phyloP scores from a whole-genome alignment of 2,888 invertebrate genomes.

The Lithophane leautieri region DNA sequence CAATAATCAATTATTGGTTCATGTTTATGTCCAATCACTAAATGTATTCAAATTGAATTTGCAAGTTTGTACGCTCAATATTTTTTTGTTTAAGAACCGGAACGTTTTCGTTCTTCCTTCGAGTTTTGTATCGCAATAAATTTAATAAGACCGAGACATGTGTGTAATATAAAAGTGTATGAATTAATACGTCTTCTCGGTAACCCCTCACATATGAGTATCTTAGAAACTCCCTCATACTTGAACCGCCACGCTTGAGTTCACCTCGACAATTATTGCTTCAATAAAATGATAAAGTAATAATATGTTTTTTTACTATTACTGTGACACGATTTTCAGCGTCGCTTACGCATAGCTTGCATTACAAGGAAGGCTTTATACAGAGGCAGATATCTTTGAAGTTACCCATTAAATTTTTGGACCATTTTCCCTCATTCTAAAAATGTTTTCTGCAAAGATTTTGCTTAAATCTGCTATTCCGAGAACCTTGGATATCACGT shows the following conservation, averaged over 20 bases:
- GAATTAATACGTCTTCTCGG: constrained; percentile 30
- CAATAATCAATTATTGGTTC: constrained; percentile 20
- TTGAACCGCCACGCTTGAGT: constrained; percentile 44
- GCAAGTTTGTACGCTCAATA: neutral
- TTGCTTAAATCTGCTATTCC: neutral
- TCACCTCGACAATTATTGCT: constrained; percentile 48
- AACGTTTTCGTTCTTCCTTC: neutral
- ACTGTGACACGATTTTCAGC: neutral
- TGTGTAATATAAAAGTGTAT: constrained; percentile 29
- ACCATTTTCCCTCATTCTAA: neutral
- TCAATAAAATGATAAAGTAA: constrained; percentile 35
- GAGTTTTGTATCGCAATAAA: constrained; percentile 3
- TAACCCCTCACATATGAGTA: constrained; percentile 40
- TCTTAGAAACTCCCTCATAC: constrained; percentile 61
- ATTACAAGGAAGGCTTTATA: constrained; percentile 4
- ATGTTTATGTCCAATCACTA: constrained; percentile 10
- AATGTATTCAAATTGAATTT: constrained; percentile 29
- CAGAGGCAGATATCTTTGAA: neutral
- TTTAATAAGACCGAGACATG: neutral
- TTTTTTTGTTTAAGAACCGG: neutral
- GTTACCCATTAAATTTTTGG: neutral
- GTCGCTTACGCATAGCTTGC: neutral
- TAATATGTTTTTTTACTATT: constrained; percentile 13
- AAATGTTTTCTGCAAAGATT: neutral
- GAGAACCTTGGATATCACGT: constrained; percentile 16